Percentiles rank a stretch among this genome's conserved stretches.
Conservation (phyloP, 2,888 invertebrate species). For the Epistrophe eligans region DNA sequence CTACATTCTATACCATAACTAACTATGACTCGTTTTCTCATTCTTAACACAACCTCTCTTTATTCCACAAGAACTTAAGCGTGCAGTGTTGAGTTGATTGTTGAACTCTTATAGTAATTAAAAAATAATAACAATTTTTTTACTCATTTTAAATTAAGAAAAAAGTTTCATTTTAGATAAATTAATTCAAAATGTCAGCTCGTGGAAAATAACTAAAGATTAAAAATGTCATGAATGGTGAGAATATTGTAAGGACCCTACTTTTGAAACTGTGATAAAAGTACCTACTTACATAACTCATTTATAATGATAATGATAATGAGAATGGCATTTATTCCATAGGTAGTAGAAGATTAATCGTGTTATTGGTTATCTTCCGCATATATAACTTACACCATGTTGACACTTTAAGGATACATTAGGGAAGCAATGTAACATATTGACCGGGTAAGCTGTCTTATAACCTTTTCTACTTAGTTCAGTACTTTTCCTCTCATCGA, state of each 20-base stretch:
- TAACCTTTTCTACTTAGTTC: constrained; percentile 54
- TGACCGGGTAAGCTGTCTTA: constrained; percentile 38
- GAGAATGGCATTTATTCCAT: not conserved
- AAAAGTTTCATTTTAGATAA: not conserved
- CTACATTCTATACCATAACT: too few relatives aligned
- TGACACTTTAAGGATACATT: constrained; percentile 57
- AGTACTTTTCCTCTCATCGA: constrained; percentile 35
- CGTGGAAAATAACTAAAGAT: not conserved
- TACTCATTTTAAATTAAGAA: constrained; percentile 14
- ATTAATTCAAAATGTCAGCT: not conserved
- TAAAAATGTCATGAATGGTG: not conserved
- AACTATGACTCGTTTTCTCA: not conserved
- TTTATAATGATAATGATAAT: not conserved
- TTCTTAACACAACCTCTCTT: too few relatives aligned
- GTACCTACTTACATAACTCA: not conserved
- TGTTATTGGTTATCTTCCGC: constrained; percentile 3
- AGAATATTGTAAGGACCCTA: not conserved
- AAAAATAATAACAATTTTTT: not conserved
- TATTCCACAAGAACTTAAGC: not conserved
- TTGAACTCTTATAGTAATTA: not conserved
- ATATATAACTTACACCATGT: constrained; percentile 20
- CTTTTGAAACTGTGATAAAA: not conserved
- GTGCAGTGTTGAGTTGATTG: not conserved
- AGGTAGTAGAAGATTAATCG: not conserved
- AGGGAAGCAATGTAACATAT: constrained; percentile 42